phyloP scores from a whole-genome alignment of 2,797 vertebrate genomes.

The Macropus fuliginosus region DNA sequence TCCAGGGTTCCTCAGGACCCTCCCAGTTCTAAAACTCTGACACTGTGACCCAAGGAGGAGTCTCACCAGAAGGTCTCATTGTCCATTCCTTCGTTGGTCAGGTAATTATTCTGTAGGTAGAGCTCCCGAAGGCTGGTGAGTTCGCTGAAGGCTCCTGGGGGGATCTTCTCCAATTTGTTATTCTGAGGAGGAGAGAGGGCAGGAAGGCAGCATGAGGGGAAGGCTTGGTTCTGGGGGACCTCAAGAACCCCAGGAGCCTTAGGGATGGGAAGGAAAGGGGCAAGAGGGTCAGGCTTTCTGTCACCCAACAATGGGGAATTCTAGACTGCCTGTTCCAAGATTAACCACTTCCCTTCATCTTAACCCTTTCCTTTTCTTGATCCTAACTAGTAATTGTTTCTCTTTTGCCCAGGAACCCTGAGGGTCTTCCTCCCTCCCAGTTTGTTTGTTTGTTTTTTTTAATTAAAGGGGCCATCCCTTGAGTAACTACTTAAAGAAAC shows the following conservation, averaged over 20 bases:
- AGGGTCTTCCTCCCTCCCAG: no score
- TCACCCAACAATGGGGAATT: background rate
- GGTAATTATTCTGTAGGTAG: slow-evolving; percentile 96
- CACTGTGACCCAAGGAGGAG: background rate
- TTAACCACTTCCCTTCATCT: background rate
- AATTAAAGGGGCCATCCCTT: no score
- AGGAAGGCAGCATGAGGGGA: background rate
- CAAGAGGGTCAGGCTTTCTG: background rate
- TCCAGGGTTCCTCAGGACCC: background rate
- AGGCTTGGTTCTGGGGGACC: background rate
- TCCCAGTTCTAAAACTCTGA: background rate
- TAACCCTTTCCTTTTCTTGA: background rate
- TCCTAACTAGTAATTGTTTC: no score
- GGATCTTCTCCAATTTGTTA: slow-evolving; percentile 97
- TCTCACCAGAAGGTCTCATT: slow-evolving; percentile 96
- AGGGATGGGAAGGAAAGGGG: background rate
- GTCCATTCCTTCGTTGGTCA: slow-evolving; percentile 95
- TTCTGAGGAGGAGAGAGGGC: slow-evolving; percentile 84
- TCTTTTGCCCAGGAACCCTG: no score
- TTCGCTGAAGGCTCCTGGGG: slow-evolving; percentile 91
- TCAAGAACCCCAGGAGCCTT: background rate
- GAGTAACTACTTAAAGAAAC: no score
- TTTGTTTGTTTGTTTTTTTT: no score
- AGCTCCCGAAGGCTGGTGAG: slow-evolving; percentile 92
- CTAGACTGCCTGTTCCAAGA: background rate